Evolutionary conservation across 1,140 invertebrate species (phyloP).

Genomic region (Zaprionus gabonicus): DNA sequence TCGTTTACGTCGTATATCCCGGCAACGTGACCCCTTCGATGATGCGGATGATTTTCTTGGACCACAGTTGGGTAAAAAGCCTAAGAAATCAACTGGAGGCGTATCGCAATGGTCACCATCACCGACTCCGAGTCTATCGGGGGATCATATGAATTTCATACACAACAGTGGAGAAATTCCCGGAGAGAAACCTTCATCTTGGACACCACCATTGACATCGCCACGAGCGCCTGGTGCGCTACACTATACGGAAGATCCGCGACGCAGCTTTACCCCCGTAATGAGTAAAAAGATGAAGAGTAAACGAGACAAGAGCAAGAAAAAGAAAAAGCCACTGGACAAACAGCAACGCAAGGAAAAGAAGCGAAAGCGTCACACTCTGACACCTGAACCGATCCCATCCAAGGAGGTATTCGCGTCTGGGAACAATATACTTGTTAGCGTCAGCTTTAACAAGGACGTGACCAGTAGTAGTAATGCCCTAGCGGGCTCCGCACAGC

Average conservation of each 20-base stretch:
- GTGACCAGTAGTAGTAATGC: conserved; percentile 83
- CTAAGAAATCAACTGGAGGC: conserved; percentile 28
- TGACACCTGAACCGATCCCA: conserved; percentile 87
- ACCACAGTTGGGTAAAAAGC: conserved; percentile 60
- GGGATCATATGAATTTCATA: conserved; percentile 37
- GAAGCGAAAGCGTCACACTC: conserved; percentile 86
- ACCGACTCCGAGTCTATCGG: conserved; percentile 65
- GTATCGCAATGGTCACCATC: conserved; percentile 65
- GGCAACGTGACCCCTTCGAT: conserved; percentile 73
- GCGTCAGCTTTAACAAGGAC: conserved; percentile 94
- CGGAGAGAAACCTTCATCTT: conserved; percentile 68
- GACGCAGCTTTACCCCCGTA: conserved; percentile 54
- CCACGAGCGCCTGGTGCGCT: conserved; percentile 80
- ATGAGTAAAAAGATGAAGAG: conserved; percentile 77
- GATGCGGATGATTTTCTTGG: conserved; percentile 62
- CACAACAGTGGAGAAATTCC: conserved; percentile 36
- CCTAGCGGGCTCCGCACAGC: conserved; percentile 47
- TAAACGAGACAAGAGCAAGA: conserved; percentile 81
- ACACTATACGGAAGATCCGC: conserved; percentile 49
- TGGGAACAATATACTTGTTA: conserved; percentile 95
- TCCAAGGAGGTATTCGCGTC: conserved; percentile 96
- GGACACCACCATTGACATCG: conserved; percentile 81
- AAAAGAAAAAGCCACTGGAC: conserved; percentile 79
- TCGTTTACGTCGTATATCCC: conserved; percentile 61
- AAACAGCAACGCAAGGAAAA: conserved; percentile 86